Evolutionary conservation across 2,113 vertebrate genomes (phyloP), one percentile per base, ranked within the genome.

Genomic region (Engraulis encrasicolus): DNA sequence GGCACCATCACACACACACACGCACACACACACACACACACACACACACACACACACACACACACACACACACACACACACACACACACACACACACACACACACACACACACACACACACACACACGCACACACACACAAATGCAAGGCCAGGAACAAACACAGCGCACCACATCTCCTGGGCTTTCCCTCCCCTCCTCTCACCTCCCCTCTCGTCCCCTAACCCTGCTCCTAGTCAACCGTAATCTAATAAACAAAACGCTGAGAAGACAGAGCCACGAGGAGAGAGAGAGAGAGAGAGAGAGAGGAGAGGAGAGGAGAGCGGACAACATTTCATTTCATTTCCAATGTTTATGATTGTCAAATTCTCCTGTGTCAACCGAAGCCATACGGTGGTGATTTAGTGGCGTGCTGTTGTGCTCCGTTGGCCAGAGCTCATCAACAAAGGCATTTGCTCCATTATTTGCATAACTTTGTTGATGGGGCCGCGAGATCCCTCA

Each of bases 201-300:
- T n/a, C 20, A 7, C 6, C n/a, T n/a, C n/a, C n/a, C n/a, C n/a
- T n/a, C n/a, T n/a, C n/a, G n/a, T n/a, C n/a, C n/a, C n/a, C n/a
- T n/a, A n/a, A n/a, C n/a, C n/a, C n/a, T n/a, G 40, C 40, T 45
- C 40, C 4, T 45, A 45, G 40, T 45, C 40, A 9, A 27, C 66
- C 15, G 66, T 74, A 66, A 74, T 74, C 27, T 17, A 34, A 74
- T 31, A 17, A 34, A 74, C 66, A 74, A 34, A n/a, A 66, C 27
- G 19, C 54, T 17, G 50, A 18, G 50, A 17, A 50, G 49, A 50
- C 0, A 50, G 49, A 50, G 49, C 11, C 11, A 50, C 11, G 17
- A 17, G 17, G 1, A 50, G 49, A 50, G 49, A 49, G 82, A 86
- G 85, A 86, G 52, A 78, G 36, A 45, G 11, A 48, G 38, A 58